These are phyloP conservation scores for Bradypodion pumilum DNA, from an alignment of 2,797 vertebrate genomes.

Conservation along the genomic window DNA sequence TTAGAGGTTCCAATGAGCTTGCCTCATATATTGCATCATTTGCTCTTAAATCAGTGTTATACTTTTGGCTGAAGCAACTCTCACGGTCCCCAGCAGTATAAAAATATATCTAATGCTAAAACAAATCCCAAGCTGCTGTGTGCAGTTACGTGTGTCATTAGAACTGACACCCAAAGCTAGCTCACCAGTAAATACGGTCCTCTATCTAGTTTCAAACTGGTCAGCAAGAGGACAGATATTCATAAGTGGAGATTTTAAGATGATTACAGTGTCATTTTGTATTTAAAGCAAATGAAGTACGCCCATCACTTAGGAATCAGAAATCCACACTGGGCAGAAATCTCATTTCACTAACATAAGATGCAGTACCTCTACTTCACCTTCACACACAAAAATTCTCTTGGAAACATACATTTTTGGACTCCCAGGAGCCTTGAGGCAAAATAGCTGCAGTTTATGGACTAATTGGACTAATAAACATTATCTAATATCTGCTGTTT, in stretches of 20 bases:
- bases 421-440: no score
- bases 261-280: not conserved
- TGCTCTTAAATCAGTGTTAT: not conserved
- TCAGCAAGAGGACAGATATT: not conserved
- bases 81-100: not conserved
- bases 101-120: slow-evolving; percentile 13
- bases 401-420: no score
- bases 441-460: no score
- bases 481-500: no score
- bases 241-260: not conserved
- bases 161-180: slow-evolving; percentile 21
- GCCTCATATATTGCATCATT: not conserved
- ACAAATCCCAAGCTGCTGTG: slow-evolving; percentile 9
- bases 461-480: no score
- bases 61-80: not conserved
- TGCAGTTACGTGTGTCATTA: slow-evolving; percentile 14
- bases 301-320: not conserved
- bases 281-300: not conserved
- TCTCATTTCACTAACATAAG: not conserved
- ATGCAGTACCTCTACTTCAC: not conserved
- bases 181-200: slow-evolving; percentile 27
- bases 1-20: not conserved
- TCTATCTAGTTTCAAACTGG: slow-evolving; percentile 5
- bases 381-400: not conserved
- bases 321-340: not conserved